Evolutionary conservation across 2,888 invertebrate genomes (phyloP).

Genomic region (Halictus quadricinctus): DNA sequence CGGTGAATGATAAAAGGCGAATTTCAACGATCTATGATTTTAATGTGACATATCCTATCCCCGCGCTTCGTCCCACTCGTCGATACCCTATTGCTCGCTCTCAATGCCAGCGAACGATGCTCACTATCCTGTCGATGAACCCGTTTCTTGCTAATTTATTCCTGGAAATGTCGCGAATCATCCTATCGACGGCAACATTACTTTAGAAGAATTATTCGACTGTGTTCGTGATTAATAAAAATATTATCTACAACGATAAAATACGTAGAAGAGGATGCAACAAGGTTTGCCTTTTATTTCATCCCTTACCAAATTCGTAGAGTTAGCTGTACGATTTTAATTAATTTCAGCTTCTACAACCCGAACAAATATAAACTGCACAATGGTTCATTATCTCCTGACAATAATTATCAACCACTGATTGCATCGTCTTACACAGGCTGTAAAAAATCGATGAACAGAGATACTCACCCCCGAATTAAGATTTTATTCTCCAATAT

Average conservation of each 20-base stretch:
- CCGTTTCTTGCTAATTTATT: neutral
- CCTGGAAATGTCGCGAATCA: neutral
- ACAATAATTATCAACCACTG: too few relatives aligned
- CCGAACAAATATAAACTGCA: too few relatives aligned
- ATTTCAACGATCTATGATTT: slow-evolving; percentile 58
- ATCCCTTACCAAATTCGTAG: too few relatives aligned
- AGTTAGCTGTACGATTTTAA: too few relatives aligned
- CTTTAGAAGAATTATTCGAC: neutral
- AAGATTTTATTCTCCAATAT: too few relatives aligned
- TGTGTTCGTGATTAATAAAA: neutral
- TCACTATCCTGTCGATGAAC: neutral
- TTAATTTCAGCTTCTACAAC: too few relatives aligned
- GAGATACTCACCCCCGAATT: too few relatives aligned
- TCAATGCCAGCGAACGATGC: neutral
- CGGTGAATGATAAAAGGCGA: slow-evolving; percentile 59
- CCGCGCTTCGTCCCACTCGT: neutral
- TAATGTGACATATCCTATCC: slow-evolving; percentile 41
- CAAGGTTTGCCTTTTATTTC: too few relatives aligned
- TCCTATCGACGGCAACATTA: neutral
- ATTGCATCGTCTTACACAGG: too few relatives aligned
- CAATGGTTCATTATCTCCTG: too few relatives aligned
- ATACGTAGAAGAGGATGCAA: neutral
- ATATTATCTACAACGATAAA: neutral
- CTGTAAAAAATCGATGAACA: too few relatives aligned
- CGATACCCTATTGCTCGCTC: neutral